These are phyloP conservation scores for Idaea biselata DNA, from an alignment of 2,888 invertebrate species.

Conservation along the genomic window DNA sequence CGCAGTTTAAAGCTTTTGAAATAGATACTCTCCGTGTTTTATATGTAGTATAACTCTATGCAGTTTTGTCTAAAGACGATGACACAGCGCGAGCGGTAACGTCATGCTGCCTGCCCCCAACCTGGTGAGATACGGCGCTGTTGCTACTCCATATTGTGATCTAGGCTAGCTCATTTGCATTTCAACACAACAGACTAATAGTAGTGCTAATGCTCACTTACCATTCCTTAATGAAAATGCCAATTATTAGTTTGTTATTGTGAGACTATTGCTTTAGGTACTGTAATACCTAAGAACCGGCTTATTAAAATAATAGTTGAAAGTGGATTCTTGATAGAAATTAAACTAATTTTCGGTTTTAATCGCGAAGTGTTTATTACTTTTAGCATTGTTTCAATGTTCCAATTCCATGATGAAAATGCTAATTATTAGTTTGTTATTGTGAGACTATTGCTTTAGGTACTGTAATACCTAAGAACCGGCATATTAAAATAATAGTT, in stretches of 20 bases:
- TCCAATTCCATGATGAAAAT: neutral
- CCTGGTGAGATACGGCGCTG: neutral
- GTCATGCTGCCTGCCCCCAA: neutral
- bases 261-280: neutral
- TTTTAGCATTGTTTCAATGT: no score
- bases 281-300: neutral
- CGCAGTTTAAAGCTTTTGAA: no score
- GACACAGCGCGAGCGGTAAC: neutral
- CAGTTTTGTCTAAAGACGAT: neutral
- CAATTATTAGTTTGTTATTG: neutral
- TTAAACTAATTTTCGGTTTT: no score
- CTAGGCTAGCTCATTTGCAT: neutral
- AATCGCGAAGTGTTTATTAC: no score
- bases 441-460: neutral
- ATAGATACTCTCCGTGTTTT: no score
- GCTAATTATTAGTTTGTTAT: neutral
- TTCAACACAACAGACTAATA: neutral
- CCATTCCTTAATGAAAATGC: neutral
- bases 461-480: neutral
- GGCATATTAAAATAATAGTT: no score
- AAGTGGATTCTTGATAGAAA: no score
- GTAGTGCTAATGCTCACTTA: neutral
- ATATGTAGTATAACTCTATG: neutral
- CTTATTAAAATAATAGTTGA: no score
- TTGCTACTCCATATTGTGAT: neutral